Evolutionary conservation across 2,888 invertebrate species (phyloP).

Genomic region (Bombylius major): DNA sequence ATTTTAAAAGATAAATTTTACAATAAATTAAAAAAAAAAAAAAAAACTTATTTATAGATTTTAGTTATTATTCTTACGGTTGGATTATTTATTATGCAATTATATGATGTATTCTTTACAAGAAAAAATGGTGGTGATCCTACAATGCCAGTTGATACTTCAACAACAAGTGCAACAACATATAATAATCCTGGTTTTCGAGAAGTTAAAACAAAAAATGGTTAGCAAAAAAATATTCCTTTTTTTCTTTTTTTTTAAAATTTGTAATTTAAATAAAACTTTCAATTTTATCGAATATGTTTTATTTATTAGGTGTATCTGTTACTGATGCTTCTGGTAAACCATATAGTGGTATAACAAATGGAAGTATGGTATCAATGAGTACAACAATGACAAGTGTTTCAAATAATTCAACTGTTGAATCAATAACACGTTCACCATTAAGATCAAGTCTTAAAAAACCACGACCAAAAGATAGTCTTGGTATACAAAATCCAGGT

Average conservation of each 20-base stretch:
- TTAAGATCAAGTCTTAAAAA: conserved; percentile 74
- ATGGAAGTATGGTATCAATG: conserved; percentile 59
- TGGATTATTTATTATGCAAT: conserved; percentile 58
- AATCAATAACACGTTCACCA: conserved; percentile 47
- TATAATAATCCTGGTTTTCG: conserved; percentile 80
- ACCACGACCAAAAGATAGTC: conserved; percentile 49
- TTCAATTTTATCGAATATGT: neutral
- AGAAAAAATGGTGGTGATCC: conserved; percentile 69
- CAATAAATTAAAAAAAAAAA: too few relatives aligned
- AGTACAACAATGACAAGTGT: conserved; percentile 58
- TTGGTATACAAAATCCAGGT: conserved; percentile 79
- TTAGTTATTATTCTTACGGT: conserved; percentile 64
- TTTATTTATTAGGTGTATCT: conserved; percentile 49
- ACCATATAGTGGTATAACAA: conserved; percentile 55
- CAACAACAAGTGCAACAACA: conserved; percentile 52
- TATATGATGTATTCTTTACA: conserved; percentile 71
- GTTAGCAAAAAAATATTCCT: conserved; percentile 17
- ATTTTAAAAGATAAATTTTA: too few relatives aligned
- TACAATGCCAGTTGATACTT: conserved; percentile 46
- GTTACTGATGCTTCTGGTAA: conserved; percentile 81
- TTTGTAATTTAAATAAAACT: neutral
- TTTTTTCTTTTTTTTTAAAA: neutral
- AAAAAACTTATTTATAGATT: conserved; percentile 45
- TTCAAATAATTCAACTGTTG: conserved; percentile 36
- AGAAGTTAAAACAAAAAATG: conserved; percentile 47